Evolutionary conservation across 64 coral and sea anemone species (phyloP).

Genomic region (Astreopora myriophthalma): DNA sequence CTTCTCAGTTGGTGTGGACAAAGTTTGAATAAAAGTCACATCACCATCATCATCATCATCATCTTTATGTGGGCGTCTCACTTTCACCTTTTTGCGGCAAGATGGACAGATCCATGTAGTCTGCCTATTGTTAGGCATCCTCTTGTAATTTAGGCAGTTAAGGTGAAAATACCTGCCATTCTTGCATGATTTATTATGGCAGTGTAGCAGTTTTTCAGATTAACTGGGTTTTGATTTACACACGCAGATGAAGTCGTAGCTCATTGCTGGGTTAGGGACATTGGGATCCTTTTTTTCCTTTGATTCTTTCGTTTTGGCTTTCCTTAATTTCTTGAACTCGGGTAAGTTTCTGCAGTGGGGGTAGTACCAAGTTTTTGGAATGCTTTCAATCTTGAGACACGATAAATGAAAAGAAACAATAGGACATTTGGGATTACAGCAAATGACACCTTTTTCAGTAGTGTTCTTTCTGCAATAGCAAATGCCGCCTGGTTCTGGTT

Average conservation of each 20-base stretch:
- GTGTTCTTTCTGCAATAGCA: slow-evolving; percentile 4
- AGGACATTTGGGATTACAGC: slow-evolving; percentile 26
- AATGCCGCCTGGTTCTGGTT: neutral
- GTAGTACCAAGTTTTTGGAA: slow-evolving; percentile 46
- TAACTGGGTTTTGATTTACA: neutral
- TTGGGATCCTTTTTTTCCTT: neutral
- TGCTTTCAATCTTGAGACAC: slow-evolving; percentile 7
- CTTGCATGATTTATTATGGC: neutral
- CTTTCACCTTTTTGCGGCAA: neutral
- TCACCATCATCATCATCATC: neutral
- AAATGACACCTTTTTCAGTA: slow-evolving; percentile 2
- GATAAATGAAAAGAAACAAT: slow-evolving; percentile 3
- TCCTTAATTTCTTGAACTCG: slow-evolving; percentile 31
- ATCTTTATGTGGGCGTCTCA: neutral
- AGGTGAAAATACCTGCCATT: slow-evolving; percentile 23
- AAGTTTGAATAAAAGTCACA: neutral
- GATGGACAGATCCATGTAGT: slow-evolving; percentile 10
- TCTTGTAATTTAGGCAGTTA: neutral
- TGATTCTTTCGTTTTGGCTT: neutral
- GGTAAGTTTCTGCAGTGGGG: slow-evolving; percentile 42
- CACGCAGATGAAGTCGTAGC: neutral
- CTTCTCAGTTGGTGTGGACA: neutral
- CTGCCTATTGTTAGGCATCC: neutral
- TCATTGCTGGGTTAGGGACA: neutral
- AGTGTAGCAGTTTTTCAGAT: neutral